Conservation (phyloP, 2,797 vertebrate species). For the Columba guinea region DNA sequence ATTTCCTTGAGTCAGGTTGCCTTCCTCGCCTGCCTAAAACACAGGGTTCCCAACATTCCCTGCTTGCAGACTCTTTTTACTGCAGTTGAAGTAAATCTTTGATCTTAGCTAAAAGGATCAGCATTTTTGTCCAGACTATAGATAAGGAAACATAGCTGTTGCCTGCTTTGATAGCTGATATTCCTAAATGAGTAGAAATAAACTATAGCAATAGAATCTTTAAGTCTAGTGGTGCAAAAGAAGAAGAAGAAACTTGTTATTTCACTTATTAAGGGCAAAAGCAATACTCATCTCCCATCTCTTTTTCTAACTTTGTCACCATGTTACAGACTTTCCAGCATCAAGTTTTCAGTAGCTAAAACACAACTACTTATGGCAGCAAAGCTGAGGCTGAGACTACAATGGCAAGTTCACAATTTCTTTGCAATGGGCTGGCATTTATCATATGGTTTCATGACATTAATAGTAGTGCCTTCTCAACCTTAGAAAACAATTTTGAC, state of each 20-base stretch:
- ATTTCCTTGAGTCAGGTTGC: background rate
- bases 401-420: background rate
- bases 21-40: background rate
- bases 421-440: background rate
- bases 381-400: background rate
- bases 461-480: background rate
- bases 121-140: background rate
- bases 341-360: background rate
- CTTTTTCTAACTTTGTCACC: background rate
- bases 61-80: background rate
- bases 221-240: background rate
- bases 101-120: background rate
- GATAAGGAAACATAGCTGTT: background rate
- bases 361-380: background rate
- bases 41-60: background rate
- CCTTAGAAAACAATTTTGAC: background rate
- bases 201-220: background rate
- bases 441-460: background rate
- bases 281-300: background rate
- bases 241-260: background rate
- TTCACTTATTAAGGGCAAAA: background rate
- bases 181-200: background rate
- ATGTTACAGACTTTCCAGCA: background rate
- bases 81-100: background rate
- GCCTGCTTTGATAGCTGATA: background rate